Percentiles rank a stretch among this genome's conserved stretches.
phyloP scores from a whole-genome alignment of 2,797 vertebrate genomes.

The Amblyraja radiata region DNA sequence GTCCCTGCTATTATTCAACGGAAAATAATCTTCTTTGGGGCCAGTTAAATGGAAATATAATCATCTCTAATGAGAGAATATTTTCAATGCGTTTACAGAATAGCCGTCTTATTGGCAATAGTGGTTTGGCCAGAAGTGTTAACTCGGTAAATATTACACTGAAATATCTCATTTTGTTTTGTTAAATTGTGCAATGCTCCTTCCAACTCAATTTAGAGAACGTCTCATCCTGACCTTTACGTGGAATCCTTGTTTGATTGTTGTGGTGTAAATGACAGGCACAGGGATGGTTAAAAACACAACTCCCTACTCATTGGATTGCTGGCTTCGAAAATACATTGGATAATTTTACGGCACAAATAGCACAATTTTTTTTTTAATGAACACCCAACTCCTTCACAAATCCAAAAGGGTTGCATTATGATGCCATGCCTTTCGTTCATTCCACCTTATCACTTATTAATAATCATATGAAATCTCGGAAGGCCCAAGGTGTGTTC shows the following conservation, averaged over 20 bases:
- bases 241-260: neutral
- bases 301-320: neutral
- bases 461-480: neutral
- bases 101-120: neutral
- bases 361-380: neutral
- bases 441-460: neutral
- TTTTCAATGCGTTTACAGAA: neutral
- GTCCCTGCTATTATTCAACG: neutral
- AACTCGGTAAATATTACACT: neutral
- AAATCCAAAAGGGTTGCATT: neutral
- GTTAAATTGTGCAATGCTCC: neutral
- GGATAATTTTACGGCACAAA: neutral
- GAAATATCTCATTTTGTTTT: slow-evolving; percentile 32
- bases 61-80: slow-evolving; percentile 25
- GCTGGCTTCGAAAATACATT: neutral
- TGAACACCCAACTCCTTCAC: neutral
- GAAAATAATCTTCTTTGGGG: neutral
- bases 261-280: neutral
- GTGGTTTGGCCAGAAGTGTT: neutral
- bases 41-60: slow-evolving; percentile 13
- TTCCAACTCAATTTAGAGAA: slow-evolving; percentile 22
- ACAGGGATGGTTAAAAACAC: neutral
- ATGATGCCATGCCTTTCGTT: neutral
- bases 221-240: neutral
- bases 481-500: no score